Evolutionary conservation across 2,888 invertebrate genomes (phyloP), one percentile per base, ranked within the genome.

Genomic region (Drosophila longiperda): DNA sequence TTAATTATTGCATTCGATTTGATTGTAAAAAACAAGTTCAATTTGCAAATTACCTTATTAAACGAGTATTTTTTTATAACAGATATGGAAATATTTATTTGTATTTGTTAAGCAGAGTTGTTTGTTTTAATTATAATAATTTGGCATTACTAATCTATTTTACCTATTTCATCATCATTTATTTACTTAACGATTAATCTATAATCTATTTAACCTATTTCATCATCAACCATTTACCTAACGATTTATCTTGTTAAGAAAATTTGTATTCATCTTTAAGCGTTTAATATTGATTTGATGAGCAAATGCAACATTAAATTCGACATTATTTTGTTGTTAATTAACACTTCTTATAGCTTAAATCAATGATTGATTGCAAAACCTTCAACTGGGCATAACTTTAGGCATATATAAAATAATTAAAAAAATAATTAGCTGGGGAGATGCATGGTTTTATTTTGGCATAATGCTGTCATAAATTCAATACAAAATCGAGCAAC

Each of bases 401-500:
- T 15, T 5, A 42, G 11, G 26, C 23, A 6, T 15, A 26, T 6
- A n/a, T 20, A 42, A 57, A 57, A 42, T 57, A 40, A 40, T 42
- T n/a, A 8, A 32, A 20, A 20, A 20, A 6, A n/a, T n/a, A n/a
- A n/a, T 42, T 32, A 62, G 45, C 9, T 42, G 15, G 45, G 26
- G 26, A 34, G 57, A 62, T 53, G 61, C 36, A 66, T 26, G 32
- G 49, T 26, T 26, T 26, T 26, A 4, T 57, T 74, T 60, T 40
- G 50, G 36, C 49, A n/a, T 29, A 20, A 57, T 38, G 55, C 50
- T 49, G 69, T 65, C 76, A 74, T 78, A 73, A 82, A 78, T 80
- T 73, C 61, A 66, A 67, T 50, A 67, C 58, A 61, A 78, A 62
- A 67, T 59, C 57, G 55, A 54, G 45, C 73, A 78, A 54, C 61